Conservation (phyloP, 2,113 vertebrate species). For the Myrmecobius fasciatus region DNA sequence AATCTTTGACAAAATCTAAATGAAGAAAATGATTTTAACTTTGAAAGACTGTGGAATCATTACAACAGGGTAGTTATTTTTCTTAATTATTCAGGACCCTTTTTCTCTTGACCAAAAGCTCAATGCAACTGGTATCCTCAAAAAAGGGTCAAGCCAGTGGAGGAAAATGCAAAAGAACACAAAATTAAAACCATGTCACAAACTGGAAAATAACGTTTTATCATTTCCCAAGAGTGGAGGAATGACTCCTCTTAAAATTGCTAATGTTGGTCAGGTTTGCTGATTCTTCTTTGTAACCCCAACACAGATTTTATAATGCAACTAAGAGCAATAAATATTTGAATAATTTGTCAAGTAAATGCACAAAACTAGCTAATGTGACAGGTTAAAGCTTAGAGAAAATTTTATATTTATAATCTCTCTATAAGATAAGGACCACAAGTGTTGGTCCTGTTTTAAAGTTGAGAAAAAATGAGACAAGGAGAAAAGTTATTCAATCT, state of each 20-base stretch:
- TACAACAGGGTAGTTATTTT: slow-evolving; percentile 22
- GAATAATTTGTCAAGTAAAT: background rate
- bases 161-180: slow-evolving; percentile 36
- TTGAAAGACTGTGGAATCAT: background rate
- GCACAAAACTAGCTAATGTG: background rate
- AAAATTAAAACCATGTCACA: slow-evolving; percentile 43
- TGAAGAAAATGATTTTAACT: background rate
- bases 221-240: slow-evolving; percentile 41
- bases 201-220: slow-evolving; percentile 45
- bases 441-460: background rate
- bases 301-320: slow-evolving; percentile 47
- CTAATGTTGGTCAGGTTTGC: slow-evolving; percentile 59
- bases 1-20: slow-evolving; percentile 39
- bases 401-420: background rate
- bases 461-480: background rate
- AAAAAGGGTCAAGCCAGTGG: slow-evolving; percentile 3
- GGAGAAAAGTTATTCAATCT: background rate
- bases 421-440: background rate
- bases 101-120: slow-evolving; percentile 33
- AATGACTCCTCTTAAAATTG: slow-evolving; percentile 64
- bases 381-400: background rate
- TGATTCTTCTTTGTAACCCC: slow-evolving; percentile 68
- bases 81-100: background rate
- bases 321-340: background rate
- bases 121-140: slow-evolving; percentile 29